Percentiles rank a stretch among this genome's conserved stretches.
Evolutionary conservation across 2,888 invertebrate species (phyloP).

Genomic region (Caradrina kadenii): DNA sequence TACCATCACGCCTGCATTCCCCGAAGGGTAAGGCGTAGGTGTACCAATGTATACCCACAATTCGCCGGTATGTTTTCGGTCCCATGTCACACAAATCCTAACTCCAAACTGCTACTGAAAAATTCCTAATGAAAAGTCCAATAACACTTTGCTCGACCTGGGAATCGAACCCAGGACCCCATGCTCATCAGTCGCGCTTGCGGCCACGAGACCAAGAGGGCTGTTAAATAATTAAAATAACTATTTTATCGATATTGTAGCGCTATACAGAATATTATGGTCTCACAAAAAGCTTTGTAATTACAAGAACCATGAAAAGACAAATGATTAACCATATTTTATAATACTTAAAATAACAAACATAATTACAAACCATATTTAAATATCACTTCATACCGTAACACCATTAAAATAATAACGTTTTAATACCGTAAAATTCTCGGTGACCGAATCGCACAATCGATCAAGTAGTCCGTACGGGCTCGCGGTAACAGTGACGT

Average conservation of each 20-base stretch:
- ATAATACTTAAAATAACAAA: slow-evolving; percentile 19
- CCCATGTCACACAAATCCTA: too few relatives aligned
- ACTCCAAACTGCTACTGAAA: too few relatives aligned
- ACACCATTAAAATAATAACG: slow-evolving; percentile 40
- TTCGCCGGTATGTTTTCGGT: too few relatives aligned
- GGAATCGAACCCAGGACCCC: too few relatives aligned
- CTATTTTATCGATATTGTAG: background rate
- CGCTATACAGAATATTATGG: background rate
- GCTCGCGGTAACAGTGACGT: slow-evolving; percentile 83
- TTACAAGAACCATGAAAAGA: background rate
- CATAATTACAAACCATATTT: slow-evolving; percentile 12
- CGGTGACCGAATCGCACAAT: slow-evolving; percentile 73
- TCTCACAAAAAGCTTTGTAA: background rate
- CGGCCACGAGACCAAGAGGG: too few relatives aligned
- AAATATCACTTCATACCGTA: slow-evolving; percentile 6
- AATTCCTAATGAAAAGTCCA: too few relatives aligned
- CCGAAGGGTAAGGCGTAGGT: too few relatives aligned
- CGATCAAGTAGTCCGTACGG: slow-evolving; percentile 75
- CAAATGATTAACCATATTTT: background rate
- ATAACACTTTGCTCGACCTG: too few relatives aligned
- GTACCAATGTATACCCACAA: too few relatives aligned
- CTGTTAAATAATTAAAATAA: background rate
- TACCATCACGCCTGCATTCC: too few relatives aligned
- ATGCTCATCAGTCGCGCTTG: too few relatives aligned
- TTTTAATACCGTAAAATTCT: slow-evolving; percentile 67